These are phyloP conservation scores for Listronotus oregonensis DNA, from an alignment of 1,140 invertebrate genomes.

Conservation along the genomic window DNA sequence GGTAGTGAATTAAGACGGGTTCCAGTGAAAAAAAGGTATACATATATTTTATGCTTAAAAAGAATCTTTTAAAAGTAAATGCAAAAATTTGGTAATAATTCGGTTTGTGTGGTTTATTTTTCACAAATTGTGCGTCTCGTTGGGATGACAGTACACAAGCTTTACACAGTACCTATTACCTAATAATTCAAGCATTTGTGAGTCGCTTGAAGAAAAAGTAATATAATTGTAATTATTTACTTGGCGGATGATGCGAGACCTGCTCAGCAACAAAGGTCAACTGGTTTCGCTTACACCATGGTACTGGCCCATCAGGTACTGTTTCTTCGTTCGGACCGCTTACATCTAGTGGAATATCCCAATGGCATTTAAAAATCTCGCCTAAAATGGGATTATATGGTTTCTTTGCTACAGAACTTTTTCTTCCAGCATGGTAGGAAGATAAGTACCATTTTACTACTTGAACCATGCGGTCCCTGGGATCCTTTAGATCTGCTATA, in stretches of 20 bases:
- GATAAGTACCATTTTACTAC: conserved; percentile 94
- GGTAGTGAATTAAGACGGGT: no score
- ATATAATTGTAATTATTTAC: conserved; percentile 59
- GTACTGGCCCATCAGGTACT: conserved; percentile 77
- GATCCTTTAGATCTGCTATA: conserved; percentile 80
- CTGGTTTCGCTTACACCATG: conserved; percentile 80
- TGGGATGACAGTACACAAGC: no score
- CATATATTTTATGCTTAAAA: no score
- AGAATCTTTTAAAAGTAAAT: no score
- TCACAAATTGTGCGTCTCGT: no score
- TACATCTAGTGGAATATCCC: conserved; percentile 66
- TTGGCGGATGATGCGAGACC: conserved; percentile 98
- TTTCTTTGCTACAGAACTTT: conserved; percentile 93
- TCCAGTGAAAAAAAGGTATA: no score
- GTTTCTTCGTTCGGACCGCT: conserved; percentile 49
- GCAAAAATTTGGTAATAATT: no score
- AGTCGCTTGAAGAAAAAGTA: not conserved
- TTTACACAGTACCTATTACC: no score
- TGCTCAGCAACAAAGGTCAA: conserved; percentile 95
- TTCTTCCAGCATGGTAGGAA: conserved; percentile 95
- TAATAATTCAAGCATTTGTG: no score
- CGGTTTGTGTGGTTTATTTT: no score
- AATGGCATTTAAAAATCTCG: conserved; percentile 91
- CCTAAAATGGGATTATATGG: conserved; percentile 97
- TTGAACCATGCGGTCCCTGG: conserved; percentile 90